Evolutionary conservation across 2,797 vertebrate genomes (phyloP), one percentile per base, ranked within the genome.

Genomic region (Hephaestus fuliginosus): DNA sequence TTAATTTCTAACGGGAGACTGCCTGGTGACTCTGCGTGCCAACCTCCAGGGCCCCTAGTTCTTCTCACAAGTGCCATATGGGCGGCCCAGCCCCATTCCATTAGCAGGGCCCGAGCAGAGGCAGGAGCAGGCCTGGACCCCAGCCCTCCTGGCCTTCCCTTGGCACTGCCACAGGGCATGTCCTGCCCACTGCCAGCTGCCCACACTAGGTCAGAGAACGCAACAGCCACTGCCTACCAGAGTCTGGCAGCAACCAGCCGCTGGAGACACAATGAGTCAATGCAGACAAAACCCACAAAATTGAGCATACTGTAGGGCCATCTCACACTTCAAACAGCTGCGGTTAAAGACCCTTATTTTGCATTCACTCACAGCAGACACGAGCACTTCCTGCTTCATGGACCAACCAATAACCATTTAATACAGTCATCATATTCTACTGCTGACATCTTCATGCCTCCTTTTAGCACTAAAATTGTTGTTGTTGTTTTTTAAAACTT

Each of bases 41-140:
- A 95, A 93, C 86, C 93, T 91, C 93, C 84, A 82, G 90, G 91
- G 90, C 84, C 86, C 85, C 79, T 86, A 66, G 81, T 88, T 88
- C 86, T 74, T 89, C 92, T 91, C 94, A 92, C 92, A 89, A 94
- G 95, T 91, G 93, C 97, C 98, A 99, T 98, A 97, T 98, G 98
- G 97, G 96, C 96, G 74, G 91, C 94, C 91, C 95, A 96, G 95
- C 96, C 96, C 96, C 96, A 94, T 96, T 97, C 97, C 97, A 99
- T 98, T 98, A 98, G 97, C 94, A 91, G 96, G 95, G 95, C 96
- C 95, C 90, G 69, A 87, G 84, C 88, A 89, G 89, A 90, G 92
- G 91, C 86, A 41, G 80, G 88, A 85, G 89, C 85, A 80, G 90
- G 88, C 73, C 92, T 69, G 82, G 89, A 92, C 89, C 92, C 88